Base-by-base conservation (phyloP, 1,140 invertebrate species). In the Cotesia glomerata region DNA sequence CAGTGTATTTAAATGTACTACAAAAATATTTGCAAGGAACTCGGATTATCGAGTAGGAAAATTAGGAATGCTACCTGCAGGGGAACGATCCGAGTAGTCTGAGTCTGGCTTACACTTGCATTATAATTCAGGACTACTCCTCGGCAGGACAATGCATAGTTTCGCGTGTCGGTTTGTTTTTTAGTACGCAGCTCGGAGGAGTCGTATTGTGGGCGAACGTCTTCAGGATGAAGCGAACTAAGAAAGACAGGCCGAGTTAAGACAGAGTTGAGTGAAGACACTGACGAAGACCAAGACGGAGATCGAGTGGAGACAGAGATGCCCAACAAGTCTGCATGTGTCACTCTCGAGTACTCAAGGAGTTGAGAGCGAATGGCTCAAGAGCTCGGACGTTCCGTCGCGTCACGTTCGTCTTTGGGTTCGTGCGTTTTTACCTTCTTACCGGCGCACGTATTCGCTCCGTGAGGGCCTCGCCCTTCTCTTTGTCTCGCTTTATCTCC, bases 111-210 rank as follows among this genome's bases (percentile, higher is more conserved):
- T 5, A 18, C 51, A 51, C 45, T 56, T 35, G 51, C 49, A 75
- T 75, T 75, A 70, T 75, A 73, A 75, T 75, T 75, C 74, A 75
- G 74, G 74, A 75, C 71, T 75, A 68, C 71, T 73, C 58, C 72
- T 75, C 71, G 34, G 58, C 74, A 75, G 74, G 74, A 75, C 74
- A 75, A 75, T 75, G 74, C 74, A 75, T 75, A 75, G 74, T 75
- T 75, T 75, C 73, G 76, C 70, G 70, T 72, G 70, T 72, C 70
- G 70, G 62, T 78, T 77, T 51, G 71, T 76, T 72, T 75, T 73
- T 68, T 65, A 45, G 39, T 45, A 69, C 72, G 72, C 66, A 49
- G 67, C 67, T 26, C 36, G 70, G 73, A 72, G 76, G 49, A 71
- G 69, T 76, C 76, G 77, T 26, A 26, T 26, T 26, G 26, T 78